phyloP scores from a whole-genome alignment of 2,888 invertebrate species.

The Cheilosia impressa region DNA sequence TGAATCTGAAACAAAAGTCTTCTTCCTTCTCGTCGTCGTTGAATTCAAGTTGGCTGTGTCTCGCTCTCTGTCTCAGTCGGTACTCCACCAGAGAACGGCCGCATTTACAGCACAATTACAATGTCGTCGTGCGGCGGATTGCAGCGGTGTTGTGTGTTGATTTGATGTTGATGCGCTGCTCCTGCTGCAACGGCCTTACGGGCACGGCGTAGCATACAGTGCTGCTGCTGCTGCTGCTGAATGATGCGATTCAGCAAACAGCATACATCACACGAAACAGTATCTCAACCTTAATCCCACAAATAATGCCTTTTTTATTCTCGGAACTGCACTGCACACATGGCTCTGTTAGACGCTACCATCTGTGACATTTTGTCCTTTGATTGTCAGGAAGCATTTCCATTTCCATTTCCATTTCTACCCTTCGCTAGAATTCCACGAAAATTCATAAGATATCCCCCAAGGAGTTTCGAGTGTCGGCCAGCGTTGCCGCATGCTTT shows the following conservation, averaged over 20 bases:
- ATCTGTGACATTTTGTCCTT: conserved; percentile 70
- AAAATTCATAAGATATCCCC: conserved; percentile 65
- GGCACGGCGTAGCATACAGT: too few species aligned
- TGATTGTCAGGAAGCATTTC: conserved; percentile 54
- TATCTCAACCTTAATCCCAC: conserved; percentile 23
- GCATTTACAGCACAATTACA: conserved; percentile 66
- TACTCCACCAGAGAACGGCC: conserved; percentile 50
- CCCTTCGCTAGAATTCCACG: conserved; percentile 54
- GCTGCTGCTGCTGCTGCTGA: conserved; percentile 34
- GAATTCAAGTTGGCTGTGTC: conserved; percentile 32
- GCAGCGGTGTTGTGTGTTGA: conserved; percentile 36
- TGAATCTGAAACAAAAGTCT: conserved; percentile 64
- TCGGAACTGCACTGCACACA: conserved; percentile 35
- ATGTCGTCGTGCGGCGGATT: conserved; percentile 63
- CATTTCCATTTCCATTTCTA: conserved; percentile 50
- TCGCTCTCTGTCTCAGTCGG: conserved; percentile 12
- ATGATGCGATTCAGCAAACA: conserved; percentile 34
- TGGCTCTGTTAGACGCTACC: conserved; percentile 19
- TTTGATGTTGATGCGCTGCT: background rate
- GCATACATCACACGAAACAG: background rate
- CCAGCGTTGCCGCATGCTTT: background rate
- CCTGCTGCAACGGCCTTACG: conserved; percentile 26
- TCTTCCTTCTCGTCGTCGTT: conserved; percentile 23
- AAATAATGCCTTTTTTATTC: conserved; percentile 27
- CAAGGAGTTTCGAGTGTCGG: conserved; percentile 47